A percentile compares a stretch with the other conserved stretches of the same genome.
phyloP scores from a whole-genome alignment of 2,888 invertebrate species.

The Girardia tigrina region DNA sequence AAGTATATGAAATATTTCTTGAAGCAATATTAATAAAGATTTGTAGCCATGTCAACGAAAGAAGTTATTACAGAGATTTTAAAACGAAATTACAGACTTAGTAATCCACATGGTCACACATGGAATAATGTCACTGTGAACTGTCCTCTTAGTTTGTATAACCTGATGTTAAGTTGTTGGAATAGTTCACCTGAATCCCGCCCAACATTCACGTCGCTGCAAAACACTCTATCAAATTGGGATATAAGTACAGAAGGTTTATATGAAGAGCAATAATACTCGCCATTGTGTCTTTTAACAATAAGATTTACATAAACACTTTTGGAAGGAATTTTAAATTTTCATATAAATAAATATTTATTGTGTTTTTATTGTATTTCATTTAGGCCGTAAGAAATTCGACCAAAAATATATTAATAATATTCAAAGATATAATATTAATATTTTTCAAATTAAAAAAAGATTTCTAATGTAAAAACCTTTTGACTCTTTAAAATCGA shows the following conservation, averaged over 20 bases:
- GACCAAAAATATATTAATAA: too few relatives aligned
- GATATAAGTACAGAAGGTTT: background rate
- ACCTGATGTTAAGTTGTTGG: background rate
- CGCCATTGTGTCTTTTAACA: too few relatives aligned
- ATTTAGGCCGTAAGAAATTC: too few relatives aligned
- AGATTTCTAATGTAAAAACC: too few relatives aligned
- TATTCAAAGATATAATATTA: too few relatives aligned
- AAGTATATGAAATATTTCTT: background rate
- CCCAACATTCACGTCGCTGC: background rate
- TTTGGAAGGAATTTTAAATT: too few relatives aligned
- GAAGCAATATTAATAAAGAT: background rate
- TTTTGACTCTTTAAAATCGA: too few relatives aligned
- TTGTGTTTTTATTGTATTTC: too few relatives aligned
- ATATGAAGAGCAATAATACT: conserved; percentile 7
- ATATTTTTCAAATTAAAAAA: too few relatives aligned
- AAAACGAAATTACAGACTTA: background rate
- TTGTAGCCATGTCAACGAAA: background rate
- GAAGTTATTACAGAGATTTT: background rate
- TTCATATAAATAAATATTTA: too few relatives aligned
- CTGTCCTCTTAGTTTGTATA: background rate
- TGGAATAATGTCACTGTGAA: background rate
- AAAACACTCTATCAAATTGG: background rate
- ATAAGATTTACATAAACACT: too few relatives aligned
- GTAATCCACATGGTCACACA: background rate
- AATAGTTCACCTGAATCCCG: background rate